Conservation (phyloP, 2,888 invertebrate species). For the Helleia helle region DNA sequence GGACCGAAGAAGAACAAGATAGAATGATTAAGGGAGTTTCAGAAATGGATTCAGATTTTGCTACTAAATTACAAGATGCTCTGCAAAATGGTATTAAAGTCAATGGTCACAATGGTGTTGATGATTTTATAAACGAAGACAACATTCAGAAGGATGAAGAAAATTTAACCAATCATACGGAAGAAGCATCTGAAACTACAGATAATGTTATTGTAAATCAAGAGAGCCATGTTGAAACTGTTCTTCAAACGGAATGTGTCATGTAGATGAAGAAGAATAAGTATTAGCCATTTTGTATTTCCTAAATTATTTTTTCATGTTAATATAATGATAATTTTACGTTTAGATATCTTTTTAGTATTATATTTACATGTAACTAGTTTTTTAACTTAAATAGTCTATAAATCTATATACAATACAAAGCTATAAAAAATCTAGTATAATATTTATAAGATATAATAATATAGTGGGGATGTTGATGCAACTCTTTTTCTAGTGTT, state of each 20-base stretch:
- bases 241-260: conserved; percentile 8
- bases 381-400: too few species aligned
- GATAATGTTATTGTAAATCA: conserved; percentile 14
- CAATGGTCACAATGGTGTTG: conserved; percentile 54
- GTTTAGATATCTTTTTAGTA: neutral
- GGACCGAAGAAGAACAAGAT: conserved; percentile 83
- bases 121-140: conserved; percentile 12
- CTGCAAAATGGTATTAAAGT: conserved; percentile 41
- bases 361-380: too few species aligned
- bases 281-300: neutral
- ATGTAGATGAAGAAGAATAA: neutral
- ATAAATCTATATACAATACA: too few species aligned
- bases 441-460: too few species aligned
- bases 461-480: too few species aligned
- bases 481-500: too few species aligned
- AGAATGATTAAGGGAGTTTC: conserved; percentile 79
- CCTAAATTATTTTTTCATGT: conserved; percentile 1
- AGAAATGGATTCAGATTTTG: conserved; percentile 82
- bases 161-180: conserved; percentile 25
- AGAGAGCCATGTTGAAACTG: neutral
- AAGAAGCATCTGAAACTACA: conserved; percentile 22
- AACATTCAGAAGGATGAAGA: conserved; percentile 32
- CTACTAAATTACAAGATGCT: conserved; percentile 77
- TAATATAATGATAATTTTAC: neutral
- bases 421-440: too few species aligned